Conservation (phyloP, 23 tunicate genomes). For the Phallusia fumigata region DNA sequence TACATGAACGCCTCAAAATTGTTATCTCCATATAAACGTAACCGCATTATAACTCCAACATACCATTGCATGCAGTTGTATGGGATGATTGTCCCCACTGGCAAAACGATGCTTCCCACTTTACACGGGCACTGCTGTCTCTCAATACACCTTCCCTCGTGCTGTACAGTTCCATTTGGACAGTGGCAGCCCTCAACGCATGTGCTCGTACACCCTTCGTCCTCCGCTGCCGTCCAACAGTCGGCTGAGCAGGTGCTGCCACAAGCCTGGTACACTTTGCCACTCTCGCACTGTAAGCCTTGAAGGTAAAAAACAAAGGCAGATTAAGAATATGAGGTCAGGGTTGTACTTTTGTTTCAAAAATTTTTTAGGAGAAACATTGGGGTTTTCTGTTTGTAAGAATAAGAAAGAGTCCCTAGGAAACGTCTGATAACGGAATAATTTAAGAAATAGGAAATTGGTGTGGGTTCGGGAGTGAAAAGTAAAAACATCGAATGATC, state of each 20-base stretch:
- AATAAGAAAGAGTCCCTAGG: too few species aligned
- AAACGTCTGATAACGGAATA: too few species aligned
- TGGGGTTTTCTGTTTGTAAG: too few species aligned
- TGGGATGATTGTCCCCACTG: constrained; percentile 24
- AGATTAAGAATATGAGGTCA: too few species aligned
- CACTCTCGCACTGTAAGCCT: constrained; percentile 90
- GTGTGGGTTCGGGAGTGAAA: too few species aligned
- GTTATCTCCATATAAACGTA: too few species aligned
- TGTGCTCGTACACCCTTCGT: constrained; percentile 61
- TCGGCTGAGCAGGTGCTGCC: constrained; percentile 64
- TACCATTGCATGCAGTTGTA: constrained; percentile 84
- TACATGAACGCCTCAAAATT: too few species aligned
- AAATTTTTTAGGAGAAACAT: too few species aligned
- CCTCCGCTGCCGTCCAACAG: constrained; percentile 57
- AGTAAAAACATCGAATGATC: too few species aligned
- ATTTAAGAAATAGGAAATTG: too few species aligned
- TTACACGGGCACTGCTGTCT: constrained; percentile 82
- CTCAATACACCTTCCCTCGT: constrained; percentile 80
- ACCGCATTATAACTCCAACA: constrained; percentile 15
- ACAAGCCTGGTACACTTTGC: constrained; percentile 82
- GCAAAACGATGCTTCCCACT: constrained; percentile 51
- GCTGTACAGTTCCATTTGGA: constrained; percentile 76
- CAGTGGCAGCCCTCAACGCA: constrained; percentile 97
- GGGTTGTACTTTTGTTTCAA: too few species aligned
- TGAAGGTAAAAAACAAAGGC: too few species aligned